Evolutionary conservation across 2,797 vertebrate species (phyloP), one percentile per base, ranked within the genome.

Genomic region (Argyrosomus regius): DNA sequence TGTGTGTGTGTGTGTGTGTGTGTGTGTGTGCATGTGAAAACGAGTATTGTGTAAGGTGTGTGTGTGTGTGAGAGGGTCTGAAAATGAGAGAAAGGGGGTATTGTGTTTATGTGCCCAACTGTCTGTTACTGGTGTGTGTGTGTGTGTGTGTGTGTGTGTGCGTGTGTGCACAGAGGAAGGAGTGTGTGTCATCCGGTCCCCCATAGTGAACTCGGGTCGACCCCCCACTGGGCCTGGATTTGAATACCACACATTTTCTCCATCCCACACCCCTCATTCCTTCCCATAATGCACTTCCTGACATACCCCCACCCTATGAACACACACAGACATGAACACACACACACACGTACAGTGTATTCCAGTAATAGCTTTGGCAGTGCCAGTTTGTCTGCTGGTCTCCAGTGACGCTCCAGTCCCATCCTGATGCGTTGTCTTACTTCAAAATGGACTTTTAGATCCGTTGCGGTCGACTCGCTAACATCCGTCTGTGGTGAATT

Each of bases 221-320:
- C 53, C 80, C 20, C 79, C 79, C 45, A 59, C 76, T 43, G 17
- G 26, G 75, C 58, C 56, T 77, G 35, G 50, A 82, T 72, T 66
- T 80, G 72, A 85, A 92, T 89, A 72, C 82, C 87, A 65, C 74
- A 84, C 77, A 90, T 85, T 88, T 80, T 84, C 78, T 80, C 63
- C 82, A 57, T 66, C 75, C 69, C 80, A 89, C 87, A 77, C 82
- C 77, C 77, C 53, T 78, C 62, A 66, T 82, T 87, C 74, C 82
- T 72, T 66, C 80, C 77, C 75, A 88, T 75, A 79, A 84, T 86
- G 87, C 65, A 96, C 70, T 87, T 88, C 86, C 80, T 85, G 80
- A 68, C 62, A 78, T 20, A 43, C 57, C 39, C 63, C 61, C 0
- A 50, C 48, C 35, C 56, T 6, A 31, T 3, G 12, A 66, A 20